Evolutionary conservation across 2,113 vertebrate species (phyloP).

Genomic region (Sinocyclocheilus rhinocerous): DNA sequence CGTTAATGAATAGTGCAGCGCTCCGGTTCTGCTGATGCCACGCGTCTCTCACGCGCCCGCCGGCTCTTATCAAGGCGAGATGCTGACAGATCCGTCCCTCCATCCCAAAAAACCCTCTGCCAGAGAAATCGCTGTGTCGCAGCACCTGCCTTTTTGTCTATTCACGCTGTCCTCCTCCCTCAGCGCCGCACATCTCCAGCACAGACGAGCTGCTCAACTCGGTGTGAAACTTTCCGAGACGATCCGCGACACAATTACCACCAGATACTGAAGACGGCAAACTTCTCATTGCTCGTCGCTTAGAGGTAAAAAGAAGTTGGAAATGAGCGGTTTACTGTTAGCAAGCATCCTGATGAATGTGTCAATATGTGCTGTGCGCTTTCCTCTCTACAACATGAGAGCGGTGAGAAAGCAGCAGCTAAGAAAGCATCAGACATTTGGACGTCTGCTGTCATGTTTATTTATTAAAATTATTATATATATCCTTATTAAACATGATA

Average conservation of each 20-base stretch:
- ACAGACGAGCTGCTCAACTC: neutral
- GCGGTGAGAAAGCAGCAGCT: too few species aligned
- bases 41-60: too few species aligned
- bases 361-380: too few species aligned
- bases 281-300: too few species aligned
- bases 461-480: too few species aligned
- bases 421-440: too few species aligned
- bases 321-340: too few species aligned
- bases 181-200: conserved; percentile 1
- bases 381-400: too few species aligned
- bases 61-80: conserved; percentile 67
- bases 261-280: neutral
- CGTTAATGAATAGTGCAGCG: conserved; percentile 54
- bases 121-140: conserved; percentile 1
- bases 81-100: conserved; percentile 82
- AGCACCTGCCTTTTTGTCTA: conserved; percentile 26
- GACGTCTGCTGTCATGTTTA: too few species aligned
- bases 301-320: too few species aligned
- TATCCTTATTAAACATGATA: too few species aligned
- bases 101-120: conserved; percentile 36
- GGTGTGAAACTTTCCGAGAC: neutral
- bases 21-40: conserved; percentile 55
- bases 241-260: neutral
- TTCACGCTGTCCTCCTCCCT: conserved; percentile 8
- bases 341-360: too few species aligned